Percentiles rank a stretch among this genome's conserved stretches.
These are phyloP conservation scores for Peromyscus nudipes DNA, from an alignment of 2,797 vertebrate species.

Conservation along the genomic window DNA sequence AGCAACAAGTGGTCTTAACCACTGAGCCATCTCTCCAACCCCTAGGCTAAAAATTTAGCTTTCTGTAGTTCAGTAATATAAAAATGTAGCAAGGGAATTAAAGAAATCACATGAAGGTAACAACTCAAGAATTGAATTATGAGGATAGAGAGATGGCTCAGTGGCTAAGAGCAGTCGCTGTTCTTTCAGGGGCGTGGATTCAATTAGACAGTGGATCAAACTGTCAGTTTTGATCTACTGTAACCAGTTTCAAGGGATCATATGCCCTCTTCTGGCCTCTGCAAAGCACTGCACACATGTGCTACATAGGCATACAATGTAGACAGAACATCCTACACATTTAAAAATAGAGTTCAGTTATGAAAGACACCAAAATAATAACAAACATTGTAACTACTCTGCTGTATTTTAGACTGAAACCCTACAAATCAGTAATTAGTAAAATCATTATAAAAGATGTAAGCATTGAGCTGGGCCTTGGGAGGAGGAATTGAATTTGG, in stretches of 20 bases:
- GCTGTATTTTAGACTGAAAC: slow-evolving; percentile 48
- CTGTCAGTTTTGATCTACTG: neutral
- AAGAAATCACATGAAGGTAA: slow-evolving; percentile 55
- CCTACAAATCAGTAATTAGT: slow-evolving; percentile 49
- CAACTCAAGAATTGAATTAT: slow-evolving; percentile 8
- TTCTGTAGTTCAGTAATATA: slow-evolving; percentile 49
- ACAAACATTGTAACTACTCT: slow-evolving; percentile 22
- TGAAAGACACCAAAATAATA: slow-evolving; percentile 23
- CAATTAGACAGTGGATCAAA: neutral
- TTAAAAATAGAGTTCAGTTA: slow-evolving; percentile 26
- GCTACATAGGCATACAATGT: neutral
- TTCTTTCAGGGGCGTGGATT: neutral
- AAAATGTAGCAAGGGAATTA: slow-evolving; percentile 45
- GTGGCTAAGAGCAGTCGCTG: neutral
- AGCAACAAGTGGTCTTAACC: neutral
- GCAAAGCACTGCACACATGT: neutral
- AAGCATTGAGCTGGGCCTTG: neutral
- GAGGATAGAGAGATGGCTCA: neutral
- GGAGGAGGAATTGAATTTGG: slow-evolving; percentile 49
- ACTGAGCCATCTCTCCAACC: neutral
- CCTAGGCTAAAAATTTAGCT: neutral
- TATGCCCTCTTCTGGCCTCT: neutral
- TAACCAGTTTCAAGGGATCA: neutral
- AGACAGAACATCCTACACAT: neutral
- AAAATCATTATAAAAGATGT: slow-evolving; percentile 31